Conservation (phyloP, 2,113 vertebrate species). For the Calyptommatus sinebrachiatus region DNA sequence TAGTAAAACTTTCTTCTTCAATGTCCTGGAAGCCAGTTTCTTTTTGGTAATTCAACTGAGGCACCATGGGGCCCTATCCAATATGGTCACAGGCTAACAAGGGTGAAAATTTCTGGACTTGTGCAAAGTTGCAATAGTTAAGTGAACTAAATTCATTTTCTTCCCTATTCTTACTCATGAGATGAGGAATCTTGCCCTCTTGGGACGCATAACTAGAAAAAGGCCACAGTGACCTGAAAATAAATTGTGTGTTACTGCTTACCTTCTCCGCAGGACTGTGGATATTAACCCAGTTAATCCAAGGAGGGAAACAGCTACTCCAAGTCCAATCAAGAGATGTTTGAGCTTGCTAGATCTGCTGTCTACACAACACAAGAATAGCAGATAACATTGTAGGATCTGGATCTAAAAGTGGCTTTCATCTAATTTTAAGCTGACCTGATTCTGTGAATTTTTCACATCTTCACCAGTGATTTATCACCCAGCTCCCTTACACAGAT, state of each 20-base stretch:
- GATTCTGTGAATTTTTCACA: no score
- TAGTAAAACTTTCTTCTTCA: no score
- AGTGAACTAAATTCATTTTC: no score
- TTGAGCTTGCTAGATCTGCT: conserved; percentile 8
- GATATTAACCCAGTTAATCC: neutral
- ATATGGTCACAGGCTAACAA: no score
- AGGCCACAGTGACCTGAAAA: neutral
- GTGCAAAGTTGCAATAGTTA: no score
- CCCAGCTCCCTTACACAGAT: no score
- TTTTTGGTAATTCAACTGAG: no score
- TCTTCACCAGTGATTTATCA: no score
- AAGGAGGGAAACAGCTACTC: neutral
- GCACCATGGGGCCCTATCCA: no score
- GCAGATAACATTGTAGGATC: neutral
- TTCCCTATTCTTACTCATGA: no score
- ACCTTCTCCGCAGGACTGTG: neutral
- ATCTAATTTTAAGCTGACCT: neutral
- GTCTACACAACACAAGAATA: neutral
- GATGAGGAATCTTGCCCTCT: neutral
- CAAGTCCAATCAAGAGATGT: neutral
- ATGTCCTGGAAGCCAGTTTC: no score
- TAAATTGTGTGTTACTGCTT: neutral
- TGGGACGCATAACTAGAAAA: neutral
- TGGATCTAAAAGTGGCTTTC: neutral
- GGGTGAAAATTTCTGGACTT: no score